phyloP scores from a whole-genome alignment of 2,113 vertebrate species.

The Muntiacus muntjak region DNA sequence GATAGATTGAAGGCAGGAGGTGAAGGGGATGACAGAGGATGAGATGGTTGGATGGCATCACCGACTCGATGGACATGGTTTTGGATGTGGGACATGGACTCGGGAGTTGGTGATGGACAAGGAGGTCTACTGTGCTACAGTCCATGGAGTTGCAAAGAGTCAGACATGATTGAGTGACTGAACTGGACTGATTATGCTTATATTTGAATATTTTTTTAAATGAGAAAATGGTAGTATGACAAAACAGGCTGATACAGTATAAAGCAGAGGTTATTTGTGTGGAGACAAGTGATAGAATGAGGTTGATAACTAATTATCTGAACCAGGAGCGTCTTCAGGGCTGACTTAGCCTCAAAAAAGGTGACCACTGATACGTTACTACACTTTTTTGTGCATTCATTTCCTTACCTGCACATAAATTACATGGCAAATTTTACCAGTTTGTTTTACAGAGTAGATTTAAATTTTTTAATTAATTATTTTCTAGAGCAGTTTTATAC shows the following conservation, averaged over 20 bases:
- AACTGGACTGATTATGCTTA: neutral
- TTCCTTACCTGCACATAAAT: neutral
- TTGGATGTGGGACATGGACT: neutral
- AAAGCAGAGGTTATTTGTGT: neutral
- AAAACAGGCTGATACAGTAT: neutral
- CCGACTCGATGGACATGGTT: neutral
- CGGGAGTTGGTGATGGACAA: neutral
- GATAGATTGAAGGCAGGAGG: neutral
- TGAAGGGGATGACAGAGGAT: neutral
- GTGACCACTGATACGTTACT: neutral
- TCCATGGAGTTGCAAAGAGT: neutral
- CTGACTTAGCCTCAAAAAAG: neutral
- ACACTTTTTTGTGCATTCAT: neutral
- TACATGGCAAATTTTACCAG: neutral
- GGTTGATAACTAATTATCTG: neutral
- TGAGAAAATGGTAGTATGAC: neutral
- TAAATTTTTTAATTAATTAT: neutral
- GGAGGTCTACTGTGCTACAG: neutral
- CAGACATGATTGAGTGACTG: neutral
- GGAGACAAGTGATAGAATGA: neutral
- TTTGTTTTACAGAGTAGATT: neutral
- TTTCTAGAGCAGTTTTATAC: neutral
- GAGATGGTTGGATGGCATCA: neutral
- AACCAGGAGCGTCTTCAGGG: neutral
- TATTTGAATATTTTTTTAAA: neutral